These are phyloP conservation scores for Limnephilus lunatus DNA, from an alignment of 2,888 invertebrate species.

Conservation along the genomic window DNA sequence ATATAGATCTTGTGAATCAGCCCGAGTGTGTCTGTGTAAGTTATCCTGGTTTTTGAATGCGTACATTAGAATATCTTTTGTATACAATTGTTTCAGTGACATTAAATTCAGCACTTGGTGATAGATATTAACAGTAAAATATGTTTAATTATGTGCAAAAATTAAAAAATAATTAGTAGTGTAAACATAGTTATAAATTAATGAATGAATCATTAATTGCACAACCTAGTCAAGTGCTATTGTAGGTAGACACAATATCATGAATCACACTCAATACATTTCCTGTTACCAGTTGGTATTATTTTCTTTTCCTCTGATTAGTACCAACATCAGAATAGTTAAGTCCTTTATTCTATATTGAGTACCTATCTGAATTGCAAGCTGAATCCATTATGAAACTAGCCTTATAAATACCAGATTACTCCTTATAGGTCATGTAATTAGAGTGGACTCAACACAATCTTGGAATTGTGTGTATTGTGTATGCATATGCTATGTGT, in stretches of 20 bases:
- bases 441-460: too few species aligned
- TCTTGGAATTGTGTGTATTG: too few species aligned
- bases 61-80: too few species aligned
- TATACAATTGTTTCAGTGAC: too few species aligned
- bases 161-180: too few species aligned
- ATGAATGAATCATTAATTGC: neutral
- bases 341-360: neutral
- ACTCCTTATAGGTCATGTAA: neutral
- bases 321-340: neutral
- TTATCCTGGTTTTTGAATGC: too few species aligned
- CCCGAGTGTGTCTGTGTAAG: too few species aligned
- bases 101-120: too few species aligned
- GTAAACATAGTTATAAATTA: neutral
- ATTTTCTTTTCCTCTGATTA: neutral
- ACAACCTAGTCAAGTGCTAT: neutral
- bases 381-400: neutral
- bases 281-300: constrained; percentile 8
- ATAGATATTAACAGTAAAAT: too few species aligned
- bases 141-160: too few species aligned
- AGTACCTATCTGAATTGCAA: neutral
- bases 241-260: neutral
- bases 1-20: too few species aligned
- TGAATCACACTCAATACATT: neutral
- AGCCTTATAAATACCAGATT: constrained; percentile 23
- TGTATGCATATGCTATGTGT: too few species aligned